Evolutionary conservation across 2,797 vertebrate genomes (phyloP), one percentile per base, ranked within the genome.

Genomic region (Brachyrhaphis roseni): DNA sequence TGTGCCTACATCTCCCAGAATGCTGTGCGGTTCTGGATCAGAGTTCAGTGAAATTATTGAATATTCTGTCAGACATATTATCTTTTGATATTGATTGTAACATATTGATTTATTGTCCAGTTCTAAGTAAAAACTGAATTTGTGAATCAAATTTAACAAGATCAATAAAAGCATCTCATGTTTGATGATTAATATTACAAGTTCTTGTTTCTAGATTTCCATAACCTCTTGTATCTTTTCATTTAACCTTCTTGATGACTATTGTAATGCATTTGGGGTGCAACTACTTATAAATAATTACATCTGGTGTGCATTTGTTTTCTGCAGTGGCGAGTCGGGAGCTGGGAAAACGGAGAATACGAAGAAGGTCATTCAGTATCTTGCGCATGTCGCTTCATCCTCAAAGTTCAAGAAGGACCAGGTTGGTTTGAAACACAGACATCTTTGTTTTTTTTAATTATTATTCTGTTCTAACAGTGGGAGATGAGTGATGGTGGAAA

Each of bases 281-380:
- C 5, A 4, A 28, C 68, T n/a, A 43, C 41, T 23, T 36, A 8
- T 41, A 45, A 71, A 28, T 45, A 23, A 45, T 23, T n/a, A 1
- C 26, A 8, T 71, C 12, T 45, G 26, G 2, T 70, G 6, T 53
- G 15, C 34, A 20, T 8, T 18, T 49, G 13, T 28, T 4, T 81
- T 41, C 20, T 84, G 5, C 79, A 99, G 98, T 64, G 98, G 98
- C 34, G 98, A 99, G 90, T 99, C 98, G 0, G 98, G 98, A 92
- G 98, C 98, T 71, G 98, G 98, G 75, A 99, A 99, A 96, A 99
- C 98, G 0, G 98, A 99, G 90, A 99, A 99, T 85, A 99, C 98
- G 77, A 99, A 99, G 95, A 99, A 99, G 85, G 98, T 99, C 41
- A 99, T 99, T 92, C 98, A 99, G 92, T 99, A 98, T 90, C 93